These are phyloP conservation scores for Callaeas wilsoni DNA, from an alignment of 2,113 vertebrate species.

Conservation along the genomic window DNA sequence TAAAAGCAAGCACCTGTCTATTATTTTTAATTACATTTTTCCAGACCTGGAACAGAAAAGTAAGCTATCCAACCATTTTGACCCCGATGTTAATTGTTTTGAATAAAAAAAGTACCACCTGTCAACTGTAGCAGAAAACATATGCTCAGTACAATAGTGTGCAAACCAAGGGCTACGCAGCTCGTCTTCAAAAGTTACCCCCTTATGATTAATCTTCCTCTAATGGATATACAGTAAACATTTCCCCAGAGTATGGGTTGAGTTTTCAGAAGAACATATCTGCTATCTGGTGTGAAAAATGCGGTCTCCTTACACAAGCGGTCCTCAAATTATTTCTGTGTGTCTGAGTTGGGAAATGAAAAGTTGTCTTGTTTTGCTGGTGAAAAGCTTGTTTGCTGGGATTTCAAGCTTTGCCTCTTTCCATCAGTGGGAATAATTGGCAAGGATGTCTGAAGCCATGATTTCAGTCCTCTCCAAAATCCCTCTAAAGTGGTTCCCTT, in stretches of 20 bases:
- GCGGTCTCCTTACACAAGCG: background rate
- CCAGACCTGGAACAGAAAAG: background rate
- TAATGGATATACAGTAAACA: background rate
- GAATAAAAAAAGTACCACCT: background rate
- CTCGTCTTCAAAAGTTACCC: background rate
- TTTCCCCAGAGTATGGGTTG: background rate
- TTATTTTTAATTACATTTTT: constrained; percentile 22
- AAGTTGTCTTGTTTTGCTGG: background rate
- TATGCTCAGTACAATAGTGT: background rate
- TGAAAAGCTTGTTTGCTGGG: background rate
- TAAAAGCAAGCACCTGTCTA: background rate
- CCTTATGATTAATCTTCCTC: background rate
- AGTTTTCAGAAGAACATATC: background rate
- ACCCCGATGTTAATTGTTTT: constrained; percentile 31
- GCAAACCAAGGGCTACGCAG: background rate
- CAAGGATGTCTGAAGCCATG: background rate
- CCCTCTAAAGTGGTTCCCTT: background rate
- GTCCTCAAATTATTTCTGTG: background rate
- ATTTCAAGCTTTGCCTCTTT: background rate
- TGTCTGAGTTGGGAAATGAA: background rate
- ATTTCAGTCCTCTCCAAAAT: background rate
- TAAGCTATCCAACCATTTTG: background rate
- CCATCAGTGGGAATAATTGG: background rate
- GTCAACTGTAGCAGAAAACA: background rate
- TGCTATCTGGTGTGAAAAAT: background rate